Evolutionary conservation across 1,140 invertebrate species (phyloP), one percentile per base, ranked within the genome.

Genomic region (Diprion similis): DNA sequence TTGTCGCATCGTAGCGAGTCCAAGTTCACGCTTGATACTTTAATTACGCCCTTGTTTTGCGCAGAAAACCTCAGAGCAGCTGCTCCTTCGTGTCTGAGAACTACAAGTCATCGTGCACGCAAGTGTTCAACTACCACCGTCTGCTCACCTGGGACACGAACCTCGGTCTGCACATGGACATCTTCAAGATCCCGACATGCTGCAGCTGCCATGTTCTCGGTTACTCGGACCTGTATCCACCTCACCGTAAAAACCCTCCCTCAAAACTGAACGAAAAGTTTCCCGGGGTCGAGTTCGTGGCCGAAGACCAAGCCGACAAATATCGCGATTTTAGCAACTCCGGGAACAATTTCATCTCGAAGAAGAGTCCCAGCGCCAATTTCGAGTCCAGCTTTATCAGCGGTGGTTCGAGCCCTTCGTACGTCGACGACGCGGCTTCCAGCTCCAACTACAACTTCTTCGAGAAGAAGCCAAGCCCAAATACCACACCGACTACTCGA

Each of bases 71-170:
- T 0, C 91, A 92, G 64, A 90, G 92, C 46, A 90, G 91, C 2
- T 96, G 95, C 78, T 94, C 93, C 8, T 96, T 95, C 80, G 89
- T 96, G 19, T 92, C 94, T 0, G 93, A 94, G 66, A 94, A 94
- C 74, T 94, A 95, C 81, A 92, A 93, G 72, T 95, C 95, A 0
- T 92, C 93, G 70, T 97, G 95, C 80, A 90, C 92, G 3, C 95
- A 97, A 90, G 92, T 96, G 0, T 95, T 95, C 83, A 96, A 95
- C 81, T 96, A 96, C 79, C 95, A 97, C 82, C 89, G 95, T n/a
- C 87, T 96, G 8, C 79, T 96, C 0, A 95, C 94, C 0, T 97
- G 95, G 94, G 94, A 96, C 80, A 92, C 93, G 66, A 91, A 92
- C 47, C 89, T 92, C 45, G 95, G 95, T 9, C 88, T 96, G 1